phyloP scores from a whole-genome alignment of 2,888 invertebrate species.

The Leptinotarsa rubiginosa region DNA sequence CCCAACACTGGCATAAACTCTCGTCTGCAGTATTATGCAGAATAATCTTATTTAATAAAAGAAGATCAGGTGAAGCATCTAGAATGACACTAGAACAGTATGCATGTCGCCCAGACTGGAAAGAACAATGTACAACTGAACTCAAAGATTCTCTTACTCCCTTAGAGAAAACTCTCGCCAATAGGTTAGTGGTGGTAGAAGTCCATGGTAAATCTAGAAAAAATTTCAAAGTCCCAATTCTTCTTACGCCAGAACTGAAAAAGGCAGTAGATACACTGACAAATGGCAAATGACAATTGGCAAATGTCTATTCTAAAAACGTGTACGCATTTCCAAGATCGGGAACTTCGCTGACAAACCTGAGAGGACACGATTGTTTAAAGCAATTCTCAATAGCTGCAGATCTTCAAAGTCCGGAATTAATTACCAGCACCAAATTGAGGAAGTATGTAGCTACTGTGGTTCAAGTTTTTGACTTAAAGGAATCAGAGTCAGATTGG shows the following conservation, averaged over 20 bases:
- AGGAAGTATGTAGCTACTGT: slow-evolving; percentile 54
- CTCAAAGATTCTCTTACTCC: slow-evolving; percentile 34
- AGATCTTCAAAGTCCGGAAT: slow-evolving; percentile 27
- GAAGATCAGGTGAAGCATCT: slow-evolving; percentile 38
- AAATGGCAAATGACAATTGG: neutral
- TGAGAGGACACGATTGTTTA: neutral
- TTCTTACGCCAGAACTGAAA: slow-evolving; percentile 40
- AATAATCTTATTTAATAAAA: slow-evolving; percentile 35
- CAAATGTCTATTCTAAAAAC: neutral
- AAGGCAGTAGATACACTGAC: neutral
- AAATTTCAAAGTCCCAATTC: slow-evolving; percentile 36
- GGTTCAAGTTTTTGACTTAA: slow-evolving; percentile 49
- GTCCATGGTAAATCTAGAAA: slow-evolving; percentile 35
- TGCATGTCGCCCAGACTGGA: slow-evolving; percentile 38
- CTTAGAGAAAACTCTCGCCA: slow-evolving; percentile 40
- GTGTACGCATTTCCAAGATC: neutral
- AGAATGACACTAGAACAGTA: slow-evolving; percentile 41
- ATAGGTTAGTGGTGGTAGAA: slow-evolving; percentile 35
- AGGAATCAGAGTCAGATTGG: slow-evolving; percentile 51
- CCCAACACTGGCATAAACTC: neutral
- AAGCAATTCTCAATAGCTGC: neutral
- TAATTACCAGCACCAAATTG: slow-evolving; percentile 49
- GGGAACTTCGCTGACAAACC: neutral
- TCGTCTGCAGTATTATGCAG: neutral
- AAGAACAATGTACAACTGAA: slow-evolving; percentile 36